Evolutionary conservation across 2,888 invertebrate genomes (phyloP), one percentile per base, ranked within the genome.

Genomic region (Acleris sparsana): DNA sequence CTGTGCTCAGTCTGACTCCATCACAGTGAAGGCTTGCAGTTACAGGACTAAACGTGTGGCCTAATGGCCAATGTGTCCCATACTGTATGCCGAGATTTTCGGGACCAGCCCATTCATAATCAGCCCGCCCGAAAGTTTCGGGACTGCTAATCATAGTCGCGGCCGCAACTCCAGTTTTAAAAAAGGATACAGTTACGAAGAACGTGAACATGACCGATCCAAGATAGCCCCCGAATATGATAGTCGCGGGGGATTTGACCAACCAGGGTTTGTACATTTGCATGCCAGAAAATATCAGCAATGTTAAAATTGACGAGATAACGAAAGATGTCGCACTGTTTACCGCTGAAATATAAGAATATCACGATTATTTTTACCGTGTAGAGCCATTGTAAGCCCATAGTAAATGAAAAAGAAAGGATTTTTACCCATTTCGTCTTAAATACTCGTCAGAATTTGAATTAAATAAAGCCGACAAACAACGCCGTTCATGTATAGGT

Each of bases 271-370:
- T 96, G 83, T 97, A 98, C 93, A 98, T 96, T 90, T 98, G 98
- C 96, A 99, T 97, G 62, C 96, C 96, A 75, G 97, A 98, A 89
- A 98, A 97, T 76, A 98, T 92, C 9, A 98, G 93, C 43, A 98
- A 94, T 9, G 97, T 95, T 75, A 98, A 87, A 73, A 98, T 96
- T 46, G 96, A 94, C 0, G 98, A 96, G 74, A 98, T 87, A 58
- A 95, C 88, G 74, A 97, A 95, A 11, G 97, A 97, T 75, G 95
- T 94, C 83, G 95, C 94, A 82, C 95, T 95, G 72, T 95, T 95
- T 49, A 95, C 94, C 73, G 95, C 96, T 96, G 91, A 83, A 94
- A 93, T 39, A 13, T 39, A 39, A 39, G 13, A 39, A 39, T 6
- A 58, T 39, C 18, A 46, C 60, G 46, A 48, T 22, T 48, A 49